phyloP scores from a whole-genome alignment of 2,797 vertebrate species.

The Myioborus miniatus region DNA sequence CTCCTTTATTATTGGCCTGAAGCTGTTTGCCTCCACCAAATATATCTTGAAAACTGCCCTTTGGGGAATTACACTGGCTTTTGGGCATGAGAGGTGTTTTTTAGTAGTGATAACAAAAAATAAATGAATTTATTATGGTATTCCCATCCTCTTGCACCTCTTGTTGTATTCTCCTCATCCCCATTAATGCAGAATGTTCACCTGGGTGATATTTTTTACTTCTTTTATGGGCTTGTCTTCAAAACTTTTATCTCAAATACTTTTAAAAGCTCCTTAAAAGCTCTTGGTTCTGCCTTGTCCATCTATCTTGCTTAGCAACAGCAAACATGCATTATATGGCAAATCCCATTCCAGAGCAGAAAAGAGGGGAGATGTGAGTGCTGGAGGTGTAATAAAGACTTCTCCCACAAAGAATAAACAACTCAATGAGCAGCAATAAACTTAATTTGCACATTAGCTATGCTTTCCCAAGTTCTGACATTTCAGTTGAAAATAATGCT shows the following conservation, averaged over 20 bases:
- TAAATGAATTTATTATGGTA: background rate
- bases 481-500: constrained; percentile 79
- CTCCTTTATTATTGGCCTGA: background rate
- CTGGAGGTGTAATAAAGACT: constrained; percentile 75
- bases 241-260: constrained; percentile 33
- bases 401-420: constrained; percentile 76
- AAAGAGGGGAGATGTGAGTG: constrained; percentile 48
- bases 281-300: constrained; percentile 13
- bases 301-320: constrained; percentile 38
- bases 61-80: background rate
- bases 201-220: constrained; percentile 6
- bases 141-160: background rate
- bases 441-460: constrained; percentile 82
- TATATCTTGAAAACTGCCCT: background rate
- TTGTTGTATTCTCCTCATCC: background rate
- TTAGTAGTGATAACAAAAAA: background rate
- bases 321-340: constrained; percentile 5
- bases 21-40: background rate
- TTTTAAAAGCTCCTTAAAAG: constrained; percentile 49
- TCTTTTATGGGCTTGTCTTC: constrained; percentile 32
- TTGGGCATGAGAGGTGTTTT: background rate
- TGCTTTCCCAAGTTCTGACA: constrained; percentile 80
- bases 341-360: constrained; percentile 8
- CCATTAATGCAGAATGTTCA: background rate
- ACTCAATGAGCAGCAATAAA: constrained; percentile 78